Conservation (phyloP, 2,888 invertebrate genomes). For the Pyrochroa serraticornis region DNA sequence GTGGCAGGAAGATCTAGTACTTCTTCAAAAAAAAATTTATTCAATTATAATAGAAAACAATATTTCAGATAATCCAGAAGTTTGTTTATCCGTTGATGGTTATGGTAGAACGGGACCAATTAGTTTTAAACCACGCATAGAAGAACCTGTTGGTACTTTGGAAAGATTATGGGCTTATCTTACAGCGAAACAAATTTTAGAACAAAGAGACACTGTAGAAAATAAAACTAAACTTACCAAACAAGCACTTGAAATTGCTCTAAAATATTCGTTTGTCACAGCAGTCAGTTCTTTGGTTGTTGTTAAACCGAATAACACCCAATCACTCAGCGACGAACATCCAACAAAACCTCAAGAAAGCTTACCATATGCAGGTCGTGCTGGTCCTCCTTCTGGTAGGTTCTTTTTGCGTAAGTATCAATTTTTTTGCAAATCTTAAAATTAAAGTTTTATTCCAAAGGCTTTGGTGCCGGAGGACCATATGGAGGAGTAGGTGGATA, state of each 20-base stretch:
- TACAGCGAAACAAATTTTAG: slow-evolving; percentile 66
- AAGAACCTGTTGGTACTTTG: slow-evolving; percentile 41
- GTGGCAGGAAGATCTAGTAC: slow-evolving; percentile 62
- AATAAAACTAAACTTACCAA: slow-evolving; percentile 54
- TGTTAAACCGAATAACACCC: slow-evolving; percentile 65
- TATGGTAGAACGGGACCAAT: slow-evolving; percentile 1
- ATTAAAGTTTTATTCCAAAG: no score
- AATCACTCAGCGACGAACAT: no score
- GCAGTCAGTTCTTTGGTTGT: slow-evolving; percentile 72
- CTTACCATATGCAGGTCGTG: no score
- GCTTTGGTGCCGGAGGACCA: no score
- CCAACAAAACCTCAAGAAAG: no score
- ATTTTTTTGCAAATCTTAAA: no score
- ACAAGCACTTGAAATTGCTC: slow-evolving; percentile 63
- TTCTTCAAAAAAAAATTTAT: no score
- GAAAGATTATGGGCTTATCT: slow-evolving; percentile 66
- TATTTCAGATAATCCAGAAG: neutral
- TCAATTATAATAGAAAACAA: no score
- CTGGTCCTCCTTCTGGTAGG: no score
- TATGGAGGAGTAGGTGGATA: no score
- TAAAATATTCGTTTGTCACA: slow-evolving; percentile 68
- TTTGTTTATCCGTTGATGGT: neutral
- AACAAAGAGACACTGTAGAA: slow-evolving; percentile 51
- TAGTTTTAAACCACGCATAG: neutral
- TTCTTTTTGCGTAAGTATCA: no score